Evolutionary conservation across 1,140 invertebrate genomes (phyloP).

Genomic region (Philopotamus ludificatus): DNA sequence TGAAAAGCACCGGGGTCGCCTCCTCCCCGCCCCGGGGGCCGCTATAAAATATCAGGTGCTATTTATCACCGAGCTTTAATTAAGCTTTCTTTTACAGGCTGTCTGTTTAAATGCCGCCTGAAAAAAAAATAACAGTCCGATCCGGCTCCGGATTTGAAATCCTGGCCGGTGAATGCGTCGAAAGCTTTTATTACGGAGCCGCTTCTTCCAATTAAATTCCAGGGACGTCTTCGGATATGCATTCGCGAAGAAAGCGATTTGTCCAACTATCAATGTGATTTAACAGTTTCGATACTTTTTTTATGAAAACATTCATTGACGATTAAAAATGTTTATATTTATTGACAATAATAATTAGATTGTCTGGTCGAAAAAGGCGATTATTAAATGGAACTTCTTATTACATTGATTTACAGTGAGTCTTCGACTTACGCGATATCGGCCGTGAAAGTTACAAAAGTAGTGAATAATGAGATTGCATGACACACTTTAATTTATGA

Average conservation of each 20-base stretch:
- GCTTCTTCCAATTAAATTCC: conserved; percentile 27
- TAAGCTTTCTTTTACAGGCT: conserved; percentile 41
- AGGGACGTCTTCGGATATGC: conserved; percentile 7
- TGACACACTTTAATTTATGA: too few relatives aligned
- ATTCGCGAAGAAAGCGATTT: conserved; percentile 21
- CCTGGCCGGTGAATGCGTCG: conserved; percentile 1
- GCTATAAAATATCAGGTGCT: conserved; percentile 42
- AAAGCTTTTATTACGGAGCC: conserved; percentile 13
- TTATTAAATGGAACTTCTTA: too few relatives aligned
- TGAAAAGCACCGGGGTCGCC: neutral
- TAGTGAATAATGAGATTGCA: too few relatives aligned
- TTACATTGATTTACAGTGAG: too few relatives aligned
- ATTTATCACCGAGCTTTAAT: conserved; percentile 42
- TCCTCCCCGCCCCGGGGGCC: conserved; percentile 1
- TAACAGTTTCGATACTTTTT: conserved; percentile 1
- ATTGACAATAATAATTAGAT: too few relatives aligned
- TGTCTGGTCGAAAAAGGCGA: too few relatives aligned
- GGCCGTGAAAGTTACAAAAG: too few relatives aligned
- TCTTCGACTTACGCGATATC: too few relatives aligned
- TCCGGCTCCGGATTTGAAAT: conserved; percentile 24
- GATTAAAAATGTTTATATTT: too few relatives aligned
- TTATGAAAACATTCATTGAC: neutral
- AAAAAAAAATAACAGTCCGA: conserved; percentile 28
- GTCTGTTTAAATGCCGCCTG: conserved; percentile 33
- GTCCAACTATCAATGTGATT: conserved; percentile 2